These are phyloP conservation scores for Hylaeus volcanicus DNA, from an alignment of 1,140 invertebrate species.

Conservation along the genomic window DNA sequence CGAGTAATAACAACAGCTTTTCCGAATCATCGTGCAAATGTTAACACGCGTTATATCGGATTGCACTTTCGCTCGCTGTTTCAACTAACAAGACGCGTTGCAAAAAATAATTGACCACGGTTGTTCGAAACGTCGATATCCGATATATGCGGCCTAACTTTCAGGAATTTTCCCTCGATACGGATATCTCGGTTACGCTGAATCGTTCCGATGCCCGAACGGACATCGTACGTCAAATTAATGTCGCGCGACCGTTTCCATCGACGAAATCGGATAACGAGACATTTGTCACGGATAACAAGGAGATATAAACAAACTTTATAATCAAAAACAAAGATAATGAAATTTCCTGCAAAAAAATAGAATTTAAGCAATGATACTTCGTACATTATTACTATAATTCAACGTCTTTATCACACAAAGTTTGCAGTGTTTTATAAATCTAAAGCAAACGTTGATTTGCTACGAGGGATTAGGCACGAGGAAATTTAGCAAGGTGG, in stretches of 20 bases:
- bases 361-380: too few species aligned
- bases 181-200: background rate
- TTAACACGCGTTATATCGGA: background rate
- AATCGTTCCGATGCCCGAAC: background rate
- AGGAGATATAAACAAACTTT: background rate
- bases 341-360: too few species aligned
- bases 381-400: too few species aligned
- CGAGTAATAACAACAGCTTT: too few species aligned
- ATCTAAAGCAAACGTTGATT: too few species aligned
- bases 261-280: background rate
- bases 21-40: background rate
- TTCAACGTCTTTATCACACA: too few species aligned
- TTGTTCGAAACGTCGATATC: background rate
- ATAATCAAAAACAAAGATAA: too few species aligned
- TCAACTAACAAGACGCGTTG: background rate
- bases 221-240: background rate
- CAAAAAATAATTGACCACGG: background rate
- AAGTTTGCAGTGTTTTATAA: too few species aligned
- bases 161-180: background rate
- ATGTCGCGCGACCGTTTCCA: background rate
- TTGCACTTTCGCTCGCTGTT: background rate
- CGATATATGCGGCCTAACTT: background rate
- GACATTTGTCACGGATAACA: background rate
- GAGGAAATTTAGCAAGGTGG: too few species aligned
- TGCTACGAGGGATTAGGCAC: too few species aligned